Base-by-base conservation (phyloP, 2,797 vertebrate species). In the Nyctibius grandis region DNA sequence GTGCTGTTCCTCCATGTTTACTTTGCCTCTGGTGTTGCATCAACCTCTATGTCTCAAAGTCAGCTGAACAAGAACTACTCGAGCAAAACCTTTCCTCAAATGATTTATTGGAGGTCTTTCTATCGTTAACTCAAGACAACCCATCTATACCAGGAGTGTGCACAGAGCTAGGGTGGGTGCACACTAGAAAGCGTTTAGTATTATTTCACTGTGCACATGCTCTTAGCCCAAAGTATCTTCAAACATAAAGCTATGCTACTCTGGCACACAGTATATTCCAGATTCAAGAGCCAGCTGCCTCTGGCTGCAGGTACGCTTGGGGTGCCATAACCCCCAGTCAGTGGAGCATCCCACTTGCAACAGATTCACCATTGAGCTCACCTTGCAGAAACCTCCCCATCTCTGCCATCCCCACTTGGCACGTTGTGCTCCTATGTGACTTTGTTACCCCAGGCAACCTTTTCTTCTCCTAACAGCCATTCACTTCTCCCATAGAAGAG, bases 381-480 rank as follows among this genome's bases (percentile, higher is more conserved):
- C 51, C 51, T 31, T 77, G 40, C 53, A 77, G 38, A 89, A 76
- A 77, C 34, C 9, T 76, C 33, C 73, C 28, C n/a, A 64, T 10
- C 26, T 73, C 78, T 91, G 44, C 42, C 36, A 36, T n/a, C 57
- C 74, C 69, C 2, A 2, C 29, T 48, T 47, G 63, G 56, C 45
- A n/a, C 0, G 0, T 28, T 6, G 3, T 25, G 50, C 6, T 29
- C 31, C 36, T 36, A 5, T 22, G 23, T 57, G n/a, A 65, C 75
- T 83, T 20, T 60, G 9, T 68, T 51, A 33, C 44, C 31, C 50
- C n/a, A 33, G 31, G 26, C 38, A 75, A 81, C 15, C 31, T 68
- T 51, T 57, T 63, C 54, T 72, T 68, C 34, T 91, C 70, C 64
- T 74, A 45, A 76, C 28, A 89, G 42, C 25, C 57, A 88, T 61